Conservation (phyloP, 2,797 vertebrate species). For the Oreortyx pictus region DNA sequence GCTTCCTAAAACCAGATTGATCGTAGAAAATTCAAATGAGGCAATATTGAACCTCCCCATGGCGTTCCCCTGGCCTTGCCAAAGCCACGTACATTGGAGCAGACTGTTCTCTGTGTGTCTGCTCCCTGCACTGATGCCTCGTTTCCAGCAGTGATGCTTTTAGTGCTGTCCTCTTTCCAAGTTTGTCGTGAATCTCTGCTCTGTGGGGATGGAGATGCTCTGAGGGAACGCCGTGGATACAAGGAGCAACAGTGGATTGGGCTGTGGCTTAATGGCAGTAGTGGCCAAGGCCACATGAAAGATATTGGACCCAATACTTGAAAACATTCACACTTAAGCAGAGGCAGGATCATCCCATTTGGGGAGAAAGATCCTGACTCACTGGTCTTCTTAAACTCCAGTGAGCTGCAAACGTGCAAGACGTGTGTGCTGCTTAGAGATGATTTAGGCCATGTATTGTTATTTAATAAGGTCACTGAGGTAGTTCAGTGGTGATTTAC, state of each 20-base stretch:
- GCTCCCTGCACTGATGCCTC: background rate
- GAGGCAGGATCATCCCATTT: background rate
- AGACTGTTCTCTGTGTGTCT: background rate
- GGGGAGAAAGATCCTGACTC: background rate
- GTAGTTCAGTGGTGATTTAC: background rate
- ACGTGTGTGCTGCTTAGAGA: background rate
- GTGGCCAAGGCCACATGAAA: background rate
- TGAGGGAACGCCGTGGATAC: background rate
- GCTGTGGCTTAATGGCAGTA: background rate
- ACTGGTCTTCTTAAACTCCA: background rate
- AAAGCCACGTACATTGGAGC: background rate
- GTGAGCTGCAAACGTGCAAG: background rate
- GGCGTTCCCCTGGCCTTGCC: background rate
- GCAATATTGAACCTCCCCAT: background rate
- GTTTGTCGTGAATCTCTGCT: background rate
- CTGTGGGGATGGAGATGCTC: background rate
- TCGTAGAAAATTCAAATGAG: background rate
- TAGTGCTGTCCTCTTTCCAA: background rate
- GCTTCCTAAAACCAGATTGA: background rate
- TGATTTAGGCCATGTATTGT: background rate
- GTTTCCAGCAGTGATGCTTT: background rate
- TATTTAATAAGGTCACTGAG: background rate
- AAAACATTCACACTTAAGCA: background rate
- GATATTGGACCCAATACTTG: background rate
- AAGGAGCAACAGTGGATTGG: background rate